Base-by-base conservation (phyloP, 1,140 invertebrate genomes). In the Bombus breviceps region DNA sequence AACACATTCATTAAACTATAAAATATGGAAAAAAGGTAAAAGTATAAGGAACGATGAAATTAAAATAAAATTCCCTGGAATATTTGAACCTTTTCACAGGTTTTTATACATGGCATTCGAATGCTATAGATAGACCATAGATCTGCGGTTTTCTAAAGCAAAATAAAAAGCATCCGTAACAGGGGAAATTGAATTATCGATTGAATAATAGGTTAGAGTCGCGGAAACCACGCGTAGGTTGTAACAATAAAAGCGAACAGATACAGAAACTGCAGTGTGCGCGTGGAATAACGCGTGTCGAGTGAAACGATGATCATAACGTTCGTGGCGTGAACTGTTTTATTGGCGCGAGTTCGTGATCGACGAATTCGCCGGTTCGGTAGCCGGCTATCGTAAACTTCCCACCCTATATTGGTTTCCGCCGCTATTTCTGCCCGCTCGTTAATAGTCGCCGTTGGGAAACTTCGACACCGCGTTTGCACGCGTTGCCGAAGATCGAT, bases 281-380 rank as follows among this genome's bases (percentile, higher is more conserved):
- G 57, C 15, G 25, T 28, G 9, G 75, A 62, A 32, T 41, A 39
- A 77, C 57, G 75, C 75, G 57, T n/a, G 37, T 28, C 53, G 62
- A 47, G 39, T 28, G 77, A 10, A 68, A n/a, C 78, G 78, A 80
- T 80, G 64, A 80, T 80, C 78, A 43, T 80, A 80, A 69, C 78
- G 62, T 25, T 80, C 75, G 41, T 13, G 12, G 22, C 6, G 64
- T 25, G 43, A 53, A 28, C 69, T 73, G 71, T 73, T 81, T 74
- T 73, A 81, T 81, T 62, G 47, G n/a, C 9, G n/a, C 25, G n/a
- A n/a, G 32, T 43, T 15, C 80, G 68, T 82, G 71, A 74, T 82
- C 53, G 80, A 74, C 80, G 53, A 82, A 82, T 82, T 74, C 37
- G 53, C 53, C 69, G 53, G 53, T 43, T 81, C 47, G 37, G 47